Evolutionary conservation across 2,888 invertebrate species (phyloP), one percentile per base, ranked within the genome.

Genomic region (Pandemis heparana): DNA sequence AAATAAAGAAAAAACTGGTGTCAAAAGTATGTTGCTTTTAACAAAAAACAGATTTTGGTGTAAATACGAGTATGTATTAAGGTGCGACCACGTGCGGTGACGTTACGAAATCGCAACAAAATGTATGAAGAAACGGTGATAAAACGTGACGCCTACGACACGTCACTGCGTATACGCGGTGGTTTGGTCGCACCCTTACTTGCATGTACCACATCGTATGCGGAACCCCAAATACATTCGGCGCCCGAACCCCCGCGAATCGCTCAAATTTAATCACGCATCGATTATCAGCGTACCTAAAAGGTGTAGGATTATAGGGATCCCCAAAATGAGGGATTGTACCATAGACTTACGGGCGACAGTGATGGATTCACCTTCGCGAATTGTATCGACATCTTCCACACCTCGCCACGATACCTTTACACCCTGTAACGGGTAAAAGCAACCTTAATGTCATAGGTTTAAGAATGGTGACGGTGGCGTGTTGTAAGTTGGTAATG

Each of bases 281-380:
- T 73, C 73, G 71, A 75, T 63, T 71, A 79, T 76, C 75, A 76
- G 71, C 70, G 77, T 66, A 70, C 78, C 79, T 77, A 71, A 71
- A 70, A 77, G 81, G 79, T 71, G 79, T 79, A 74, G 79, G 77
- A 82, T 81, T 79, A 80, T 75, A n/a, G 53, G 46, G 74, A 75
- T 70, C 76, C 70, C 75, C 70, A 71, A 81, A 76, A 81, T 84
- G 84, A 85, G 78, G 82, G 83, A 86, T 84, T 78, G 82, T 82
- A 81, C 80, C 78, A 77, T 80, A 78, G 78, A 79, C 75, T 77
- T 71, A 59, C 65, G 88, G 88, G 39, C 63, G 88, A 89, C 89
- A 85, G 85, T 89, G 88, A 89, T 89, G 86, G 88, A 89, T 89
- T 82, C 81, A 87, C 85, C 86, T 87, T 77, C 73, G 75, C 69